Conservation (phyloP, 2,888 invertebrate genomes). For the Lordiphosa andalusiaca region DNA sequence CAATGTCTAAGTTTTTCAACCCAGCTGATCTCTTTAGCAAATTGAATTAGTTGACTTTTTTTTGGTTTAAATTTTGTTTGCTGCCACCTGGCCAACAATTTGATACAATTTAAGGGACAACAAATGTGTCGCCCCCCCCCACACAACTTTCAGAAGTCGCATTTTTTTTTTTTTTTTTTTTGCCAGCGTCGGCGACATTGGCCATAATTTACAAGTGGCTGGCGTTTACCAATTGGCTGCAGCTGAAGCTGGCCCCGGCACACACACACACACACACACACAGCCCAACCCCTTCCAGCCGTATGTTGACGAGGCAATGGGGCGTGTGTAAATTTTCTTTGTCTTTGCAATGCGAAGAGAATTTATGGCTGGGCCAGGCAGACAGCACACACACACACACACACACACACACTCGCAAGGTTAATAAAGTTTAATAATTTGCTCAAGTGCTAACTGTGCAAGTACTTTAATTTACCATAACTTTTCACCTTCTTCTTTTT, state of each 20-base stretch:
- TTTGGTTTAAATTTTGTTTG: too few relatives aligned
- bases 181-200: constrained; percentile 21
- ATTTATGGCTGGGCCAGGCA: constrained; percentile 52
- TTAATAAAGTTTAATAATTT: constrained; percentile 71
- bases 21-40: too few relatives aligned
- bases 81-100: too few relatives aligned
- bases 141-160: too few relatives aligned
- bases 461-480: constrained; percentile 46
- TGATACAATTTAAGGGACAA: neutral
- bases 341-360: constrained; percentile 40
- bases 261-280: neutral
- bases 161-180: too few relatives aligned
- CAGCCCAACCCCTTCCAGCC: constrained; percentile 1
- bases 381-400: constrained; percentile 31
- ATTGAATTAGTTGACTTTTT: too few relatives aligned
- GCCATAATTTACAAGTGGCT: constrained; percentile 64
- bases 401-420: constrained; percentile 20
- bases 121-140: neutral
- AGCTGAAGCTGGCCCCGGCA: constrained; percentile 16
- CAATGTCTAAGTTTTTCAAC: neutral
- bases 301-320: constrained; percentile 20
- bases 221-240: constrained; percentile 61
- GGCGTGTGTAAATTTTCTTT: constrained; percentile 43
- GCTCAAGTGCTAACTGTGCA: constrained; percentile 54
- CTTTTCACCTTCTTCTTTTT: neutral